Conservation (phyloP, 92 coral and sea anemone species). For the Diadumene lineata region DNA sequence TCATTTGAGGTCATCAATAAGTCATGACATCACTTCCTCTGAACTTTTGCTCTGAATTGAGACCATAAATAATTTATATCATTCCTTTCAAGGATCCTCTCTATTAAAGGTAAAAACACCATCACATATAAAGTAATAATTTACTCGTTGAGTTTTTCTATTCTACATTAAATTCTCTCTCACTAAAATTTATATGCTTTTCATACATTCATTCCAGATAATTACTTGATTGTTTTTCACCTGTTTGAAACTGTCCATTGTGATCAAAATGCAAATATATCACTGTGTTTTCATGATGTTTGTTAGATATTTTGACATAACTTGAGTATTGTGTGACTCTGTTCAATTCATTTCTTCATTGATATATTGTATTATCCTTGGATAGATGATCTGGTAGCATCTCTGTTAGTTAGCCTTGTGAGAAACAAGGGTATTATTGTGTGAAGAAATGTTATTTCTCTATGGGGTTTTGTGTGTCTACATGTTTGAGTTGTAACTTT, state of each 20-base stretch:
- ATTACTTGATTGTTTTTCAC: too few species aligned
- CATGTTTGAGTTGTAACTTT: neutral
- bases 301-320: neutral
- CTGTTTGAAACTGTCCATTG: neutral
- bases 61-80: slow-evolving; percentile 25
- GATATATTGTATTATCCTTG: neutral
- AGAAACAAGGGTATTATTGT: neutral
- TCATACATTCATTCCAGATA: neutral
- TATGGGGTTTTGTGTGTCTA: neutral
- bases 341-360: neutral
- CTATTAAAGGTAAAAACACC: slow-evolving; percentile 21
- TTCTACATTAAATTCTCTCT: neutral
- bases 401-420: neutral
- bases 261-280: slow-evolving; percentile 5
- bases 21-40: slow-evolving; percentile 34
- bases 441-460: neutral
- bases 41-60: slow-evolving; percentile 21
- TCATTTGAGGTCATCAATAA: slow-evolving; percentile 25
- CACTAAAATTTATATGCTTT: neutral
- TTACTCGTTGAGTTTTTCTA: too few species aligned
- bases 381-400: too few species aligned
- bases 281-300: neutral
- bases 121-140: neutral
- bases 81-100: slow-evolving; percentile 25
- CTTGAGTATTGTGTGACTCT: slow-evolving; percentile 15